Conservation (phyloP, 2,113 vertebrate genomes). For the Chionis minor region DNA sequence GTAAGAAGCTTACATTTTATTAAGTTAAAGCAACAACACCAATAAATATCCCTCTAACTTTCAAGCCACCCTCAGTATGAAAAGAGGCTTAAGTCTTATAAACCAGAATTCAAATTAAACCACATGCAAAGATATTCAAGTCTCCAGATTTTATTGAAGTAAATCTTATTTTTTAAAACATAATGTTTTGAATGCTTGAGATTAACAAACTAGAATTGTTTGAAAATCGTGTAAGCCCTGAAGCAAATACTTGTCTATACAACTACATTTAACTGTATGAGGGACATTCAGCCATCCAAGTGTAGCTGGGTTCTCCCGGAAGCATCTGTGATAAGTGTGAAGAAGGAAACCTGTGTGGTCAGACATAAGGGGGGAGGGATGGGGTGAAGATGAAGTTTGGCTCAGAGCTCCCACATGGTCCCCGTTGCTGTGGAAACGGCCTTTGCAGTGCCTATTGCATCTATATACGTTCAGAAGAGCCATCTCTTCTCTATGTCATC, state of each 20-base stretch:
- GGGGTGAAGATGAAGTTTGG: constrained; percentile 11
- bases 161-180: not conserved
- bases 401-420: not conserved
- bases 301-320: not conserved
- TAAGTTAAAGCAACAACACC: not conserved
- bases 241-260: not conserved
- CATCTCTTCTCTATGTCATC: not conserved
- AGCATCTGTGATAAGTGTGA: not conserved
- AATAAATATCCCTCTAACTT: not conserved
- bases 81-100: not conserved
- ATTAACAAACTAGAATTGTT: not conserved
- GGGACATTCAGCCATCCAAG: not conserved
- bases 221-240: not conserved
- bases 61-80: not conserved
- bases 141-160: not conserved
- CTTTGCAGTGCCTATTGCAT: constrained; percentile 2
- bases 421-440: constrained; percentile 49
- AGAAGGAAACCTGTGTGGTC: constrained; percentile 13
- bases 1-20: not conserved
- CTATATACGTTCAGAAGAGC: not conserved
- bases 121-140: not conserved
- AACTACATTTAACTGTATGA: not conserved
- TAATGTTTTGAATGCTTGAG: not conserved
- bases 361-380: not conserved
- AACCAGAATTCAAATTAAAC: not conserved